phyloP scores from a whole-genome alignment of 2,888 invertebrate species.

The Galerucella nymphaeae region DNA sequence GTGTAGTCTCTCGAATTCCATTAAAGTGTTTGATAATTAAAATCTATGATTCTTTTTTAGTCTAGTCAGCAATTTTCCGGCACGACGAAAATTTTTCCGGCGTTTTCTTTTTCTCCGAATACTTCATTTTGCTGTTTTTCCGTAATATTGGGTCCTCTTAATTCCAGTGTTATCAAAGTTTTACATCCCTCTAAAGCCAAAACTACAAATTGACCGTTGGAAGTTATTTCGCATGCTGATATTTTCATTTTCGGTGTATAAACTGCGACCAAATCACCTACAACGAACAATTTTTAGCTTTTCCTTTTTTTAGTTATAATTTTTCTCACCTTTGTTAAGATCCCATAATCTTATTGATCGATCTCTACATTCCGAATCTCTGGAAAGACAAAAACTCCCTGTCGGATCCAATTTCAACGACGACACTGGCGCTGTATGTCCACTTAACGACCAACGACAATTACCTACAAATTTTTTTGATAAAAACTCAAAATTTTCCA shows the following conservation, averaged over 20 bases:
- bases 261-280: constrained; percentile 82
- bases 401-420: constrained; percentile 78
- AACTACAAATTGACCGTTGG: constrained; percentile 78
- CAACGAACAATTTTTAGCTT: constrained; percentile 38
- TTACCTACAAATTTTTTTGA: constrained; percentile 69
- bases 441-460: constrained; percentile 80
- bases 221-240: constrained; percentile 80
- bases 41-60: constrained; percentile 14
- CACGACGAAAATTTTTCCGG: constrained; percentile 71
- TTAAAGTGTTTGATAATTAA: constrained; percentile 11
- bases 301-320: background rate
- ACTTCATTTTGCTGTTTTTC: constrained; percentile 53
- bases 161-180: constrained; percentile 74
- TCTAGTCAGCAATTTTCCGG: constrained; percentile 63
- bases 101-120: constrained; percentile 70
- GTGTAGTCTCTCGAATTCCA: constrained; percentile 20
- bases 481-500: background rate
- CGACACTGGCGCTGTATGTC: constrained; percentile 83
- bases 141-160: constrained; percentile 63
- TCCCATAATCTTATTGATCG: constrained; percentile 85
- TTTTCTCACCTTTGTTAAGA: constrained; percentile 75
- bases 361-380: constrained; percentile 78
- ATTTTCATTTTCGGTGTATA: constrained; percentile 81
- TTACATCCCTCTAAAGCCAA: constrained; percentile 76
- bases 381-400: constrained; percentile 80